Base-by-base conservation (phyloP, 1,140 invertebrate species). In the Drosophila busckii region DNA sequence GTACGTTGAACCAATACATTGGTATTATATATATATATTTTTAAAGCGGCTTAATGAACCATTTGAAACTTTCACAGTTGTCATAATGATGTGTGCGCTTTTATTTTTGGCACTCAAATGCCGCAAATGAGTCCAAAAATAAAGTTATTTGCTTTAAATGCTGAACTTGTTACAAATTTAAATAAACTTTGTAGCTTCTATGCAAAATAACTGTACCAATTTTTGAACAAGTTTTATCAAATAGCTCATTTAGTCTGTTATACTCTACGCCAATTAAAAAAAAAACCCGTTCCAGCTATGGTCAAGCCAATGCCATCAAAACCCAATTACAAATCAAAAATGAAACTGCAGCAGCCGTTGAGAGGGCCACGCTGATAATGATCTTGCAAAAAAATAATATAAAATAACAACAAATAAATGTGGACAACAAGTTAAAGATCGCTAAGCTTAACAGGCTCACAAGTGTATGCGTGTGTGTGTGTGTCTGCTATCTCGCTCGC, bases 31-130 rank as follows among this genome's bases (percentile, higher is more conserved):
- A 64, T n/a, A n/a, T n/a, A n/a, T n/a, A n/a, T n/a, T n/a, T n/a
- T n/a, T n/a, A 82, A 82, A 80, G 73, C 75, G 40, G 73, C 73
- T 80, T 80, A 80, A 80, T 80, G 68, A 80, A 73, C 63, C 75
- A 80, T 73, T 78, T 70, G 54, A 65, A 82, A 80, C 75, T 80
- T 80, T 80, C 73, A 80, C 73, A 80, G 68, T 66, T 53, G 73
- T 80, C 73, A 80, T 82, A 64, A 82, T 73, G 68, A 78, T 78
- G 67, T 76, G 54, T 69, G 62, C 48, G 62, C 71, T 67, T 80
- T 78, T 78, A 80, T 67, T 80, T 78, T 78, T 65, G 68, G 63
- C 63, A 73, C 68, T 80, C 68, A 60, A n/a, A 56, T 61, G 68
- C 58, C 64, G 65, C 68, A 82, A 82, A 75, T 82, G 73, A 75